phyloP scores from a whole-genome alignment of 2,888 invertebrate species.

The Meandrusa payeni region DNA sequence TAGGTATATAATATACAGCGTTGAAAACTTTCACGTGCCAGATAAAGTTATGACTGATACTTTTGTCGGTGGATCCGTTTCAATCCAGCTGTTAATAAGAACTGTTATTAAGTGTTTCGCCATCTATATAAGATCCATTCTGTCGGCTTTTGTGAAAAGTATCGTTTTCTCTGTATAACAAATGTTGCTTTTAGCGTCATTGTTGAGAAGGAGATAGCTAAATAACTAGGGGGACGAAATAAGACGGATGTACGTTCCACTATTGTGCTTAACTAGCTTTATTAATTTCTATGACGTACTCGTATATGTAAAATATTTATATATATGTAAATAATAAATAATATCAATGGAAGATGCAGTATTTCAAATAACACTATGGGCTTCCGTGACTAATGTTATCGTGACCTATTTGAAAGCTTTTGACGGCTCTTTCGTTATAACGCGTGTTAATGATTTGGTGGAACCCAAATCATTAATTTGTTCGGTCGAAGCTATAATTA shows the following conservation, averaged over 20 bases:
- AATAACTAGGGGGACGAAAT: neutral
- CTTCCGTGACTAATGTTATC: conserved; percentile 19
- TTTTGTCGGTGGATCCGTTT: neutral
- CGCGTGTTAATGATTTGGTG: too few species aligned
- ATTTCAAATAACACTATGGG: too few species aligned
- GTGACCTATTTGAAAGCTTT: conserved; percentile 18
- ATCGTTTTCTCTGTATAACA: conserved; percentile 10
- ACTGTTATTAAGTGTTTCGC: conserved; percentile 16
- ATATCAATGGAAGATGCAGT: too few species aligned
- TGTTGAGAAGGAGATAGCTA: neutral
- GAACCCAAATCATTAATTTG: too few species aligned
- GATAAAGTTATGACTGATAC: conserved; percentile 10
- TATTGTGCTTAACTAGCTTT: too few species aligned
- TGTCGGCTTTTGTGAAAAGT: conserved; percentile 7
- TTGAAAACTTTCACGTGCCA: conserved; percentile 14
- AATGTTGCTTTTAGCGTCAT: conserved; percentile 8
- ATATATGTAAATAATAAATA: too few species aligned
- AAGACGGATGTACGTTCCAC: too few species aligned
- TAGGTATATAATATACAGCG: too few species aligned
- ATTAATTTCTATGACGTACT: too few species aligned
- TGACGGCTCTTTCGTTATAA: conserved; percentile 5
- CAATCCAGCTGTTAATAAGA: conserved; percentile 10
- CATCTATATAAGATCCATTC: conserved; percentile 5
- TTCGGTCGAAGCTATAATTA: too few species aligned
- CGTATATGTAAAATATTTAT: too few species aligned